These are phyloP conservation scores for Solenopsis fugax DNA, from an alignment of 1,140 invertebrate species.

Conservation along the genomic window DNA sequence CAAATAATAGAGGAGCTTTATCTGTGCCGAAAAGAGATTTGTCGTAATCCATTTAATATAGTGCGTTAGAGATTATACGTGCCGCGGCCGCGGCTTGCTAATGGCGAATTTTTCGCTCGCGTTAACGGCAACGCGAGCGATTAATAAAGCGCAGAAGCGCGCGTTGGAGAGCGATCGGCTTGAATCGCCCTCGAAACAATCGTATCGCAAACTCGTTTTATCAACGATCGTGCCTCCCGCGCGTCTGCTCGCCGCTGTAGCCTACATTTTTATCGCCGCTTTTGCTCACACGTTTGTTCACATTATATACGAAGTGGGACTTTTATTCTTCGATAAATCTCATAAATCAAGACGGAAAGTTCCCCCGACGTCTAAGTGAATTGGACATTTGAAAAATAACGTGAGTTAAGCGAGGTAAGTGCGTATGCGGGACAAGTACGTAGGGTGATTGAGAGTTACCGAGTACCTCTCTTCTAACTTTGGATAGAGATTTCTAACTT, in stretches of 20 bases:
- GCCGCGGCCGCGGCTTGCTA: neutral
- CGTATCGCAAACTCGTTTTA: conserved; percentile 62
- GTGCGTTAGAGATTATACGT: conserved; percentile 34
- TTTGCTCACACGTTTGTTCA: conserved; percentile 33
- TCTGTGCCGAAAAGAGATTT: conserved; percentile 1
- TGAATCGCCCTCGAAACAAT: conserved; percentile 56
- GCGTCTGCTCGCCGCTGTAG: conserved; percentile 6
- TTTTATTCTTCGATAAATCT: conserved; percentile 43
- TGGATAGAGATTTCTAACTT: conserved; percentile 47
- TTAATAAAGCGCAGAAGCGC: conserved; percentile 50
- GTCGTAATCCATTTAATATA: conserved; percentile 53
- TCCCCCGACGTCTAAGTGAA: conserved; percentile 12
- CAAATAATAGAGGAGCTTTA: conserved; percentile 25
- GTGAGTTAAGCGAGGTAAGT: conserved; percentile 31
- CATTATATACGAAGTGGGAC: conserved; percentile 20
- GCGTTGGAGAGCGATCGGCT: conserved; percentile 35
- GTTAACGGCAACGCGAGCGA: neutral
- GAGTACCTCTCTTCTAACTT: conserved; percentile 44
- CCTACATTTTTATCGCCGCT: conserved; percentile 55
- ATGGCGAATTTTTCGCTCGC: conserved; percentile 50
- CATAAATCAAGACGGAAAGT: conserved; percentile 34
- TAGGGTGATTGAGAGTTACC: conserved; percentile 55
- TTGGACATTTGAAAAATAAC: conserved; percentile 51
- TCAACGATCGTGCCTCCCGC: conserved; percentile 38
- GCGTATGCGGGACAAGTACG: conserved; percentile 18